Evolutionary conservation across 2,888 invertebrate genomes (phyloP), one percentile per base, ranked within the genome.

Genomic region (Anagyrus pseudococci): DNA sequence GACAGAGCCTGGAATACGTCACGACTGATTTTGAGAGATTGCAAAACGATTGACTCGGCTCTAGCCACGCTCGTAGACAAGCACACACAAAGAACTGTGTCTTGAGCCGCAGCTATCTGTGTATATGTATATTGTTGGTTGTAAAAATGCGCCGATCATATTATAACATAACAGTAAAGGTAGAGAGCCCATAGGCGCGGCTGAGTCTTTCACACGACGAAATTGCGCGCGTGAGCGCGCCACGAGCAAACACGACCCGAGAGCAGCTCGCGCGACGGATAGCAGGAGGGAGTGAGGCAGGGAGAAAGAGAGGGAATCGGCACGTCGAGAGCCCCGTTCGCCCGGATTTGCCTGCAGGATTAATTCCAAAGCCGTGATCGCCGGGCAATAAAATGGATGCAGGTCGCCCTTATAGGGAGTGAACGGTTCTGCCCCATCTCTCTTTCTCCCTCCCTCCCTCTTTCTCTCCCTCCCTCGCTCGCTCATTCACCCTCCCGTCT

Each of bases 361-460:
- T 62, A 64, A 63, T 65, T 64, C 44, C 66, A 25, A 63, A 62
- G 63, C 64, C 64, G 66, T 67, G 66, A 71, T 71, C 66, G 68
- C 67, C 67, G 26, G 17, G 37, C 62, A 68, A 70, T 69, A 69
- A 70, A 72, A 70, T 72, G 64, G 66, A 72, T 68, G 72, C 69
- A 68, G 69, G 64, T 67, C 61, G 64, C 60, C 69, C 71, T 67
- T 68, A 62, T 69, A 69, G 58, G 67, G 67, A 67, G 68, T 58
- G 68, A 67, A 66, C 64, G 68, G n/a, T n/a, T n/a, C 65, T 19
- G 8, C 13, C 8, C 44, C 19, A 8, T 40, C 29, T 17, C 26
- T 10, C 29, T 10, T 19, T 19, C 37, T 13, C 4, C n/a, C 15
- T 17, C 37, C 37, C 37, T n/a, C 8, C 40, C 22, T 22, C 40